A percentile compares a stretch with the other conserved stretches of the same genome.
These are phyloP conservation scores for Galagoides demidoff DNA, from an alignment of 2,797 vertebrate species.

Conservation along the genomic window DNA sequence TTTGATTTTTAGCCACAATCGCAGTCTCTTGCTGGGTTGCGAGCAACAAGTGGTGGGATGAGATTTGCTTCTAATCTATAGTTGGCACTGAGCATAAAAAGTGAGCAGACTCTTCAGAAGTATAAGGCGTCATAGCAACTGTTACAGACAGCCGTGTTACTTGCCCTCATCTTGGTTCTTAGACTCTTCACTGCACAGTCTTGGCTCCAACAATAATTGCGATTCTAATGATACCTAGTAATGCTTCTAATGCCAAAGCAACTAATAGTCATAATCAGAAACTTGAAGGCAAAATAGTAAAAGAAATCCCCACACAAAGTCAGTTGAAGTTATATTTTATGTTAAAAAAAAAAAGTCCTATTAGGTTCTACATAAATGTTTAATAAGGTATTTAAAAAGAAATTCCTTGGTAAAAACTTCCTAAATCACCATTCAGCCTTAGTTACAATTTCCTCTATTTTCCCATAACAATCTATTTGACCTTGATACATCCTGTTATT, in stretches of 20 bases:
- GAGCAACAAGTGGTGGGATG: not conserved
- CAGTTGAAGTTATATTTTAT: not conserved
- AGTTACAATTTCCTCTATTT: not conserved
- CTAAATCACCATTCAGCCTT: not conserved
- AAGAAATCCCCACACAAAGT: not conserved
- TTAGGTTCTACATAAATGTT: slow-evolving; percentile 43
- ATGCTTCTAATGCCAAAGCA: not conserved
- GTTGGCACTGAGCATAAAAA: not conserved
- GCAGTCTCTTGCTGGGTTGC: not conserved
- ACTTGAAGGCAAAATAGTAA: slow-evolving; percentile 22
- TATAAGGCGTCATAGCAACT: not conserved
- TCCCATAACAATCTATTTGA: not conserved
- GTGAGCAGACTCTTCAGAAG: not conserved
- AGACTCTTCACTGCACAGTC: not conserved
- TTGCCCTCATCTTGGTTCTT: not conserved
- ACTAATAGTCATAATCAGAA: slow-evolving; percentile 40
- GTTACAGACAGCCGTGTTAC: not conserved
- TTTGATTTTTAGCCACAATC: slow-evolving; percentile 15
- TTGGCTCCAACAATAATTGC: slow-evolving; percentile 21
- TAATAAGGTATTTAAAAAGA: not conserved
- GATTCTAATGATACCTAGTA: not conserved
- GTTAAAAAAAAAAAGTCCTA: not conserved
- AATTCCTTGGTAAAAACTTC: not conserved
- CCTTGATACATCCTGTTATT: not conserved
- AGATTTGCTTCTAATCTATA: not conserved